Evolutionary conservation across 2,113 vertebrate species (phyloP).

Genomic region (Proteles cristata): DNA sequence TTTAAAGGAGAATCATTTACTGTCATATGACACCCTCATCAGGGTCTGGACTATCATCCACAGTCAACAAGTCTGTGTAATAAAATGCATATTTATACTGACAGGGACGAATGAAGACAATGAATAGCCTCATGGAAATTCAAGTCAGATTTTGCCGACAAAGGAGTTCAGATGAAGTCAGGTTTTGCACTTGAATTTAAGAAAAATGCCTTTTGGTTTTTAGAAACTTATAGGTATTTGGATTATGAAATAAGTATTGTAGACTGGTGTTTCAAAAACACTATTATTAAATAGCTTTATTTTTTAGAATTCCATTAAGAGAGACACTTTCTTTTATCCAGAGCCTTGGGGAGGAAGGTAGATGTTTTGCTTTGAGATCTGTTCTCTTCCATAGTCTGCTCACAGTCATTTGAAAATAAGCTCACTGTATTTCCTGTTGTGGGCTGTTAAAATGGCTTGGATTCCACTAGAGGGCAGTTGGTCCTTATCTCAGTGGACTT

Average conservation of each 20-base stretch:
- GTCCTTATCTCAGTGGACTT: slow-evolving; percentile 63
- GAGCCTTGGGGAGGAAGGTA: background rate
- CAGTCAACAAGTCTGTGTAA: background rate
- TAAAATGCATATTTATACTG: background rate
- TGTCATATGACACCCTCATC: background rate
- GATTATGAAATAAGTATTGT: background rate
- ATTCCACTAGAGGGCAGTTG: slow-evolving; percentile 80
- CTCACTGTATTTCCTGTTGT: background rate
- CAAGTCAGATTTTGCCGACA: background rate
- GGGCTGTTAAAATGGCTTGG: slow-evolving; percentile 43
- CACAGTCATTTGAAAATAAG: background rate
- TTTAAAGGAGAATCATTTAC: background rate
- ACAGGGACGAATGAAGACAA: background rate
- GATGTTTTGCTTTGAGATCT: background rate
- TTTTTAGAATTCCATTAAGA: background rate
- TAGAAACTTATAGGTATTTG: background rate
- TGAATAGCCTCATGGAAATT: background rate
- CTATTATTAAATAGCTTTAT: background rate
- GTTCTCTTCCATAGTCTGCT: background rate
- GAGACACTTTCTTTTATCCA: background rate
- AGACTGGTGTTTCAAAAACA: background rate
- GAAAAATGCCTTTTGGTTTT: background rate
- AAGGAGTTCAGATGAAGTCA: background rate
- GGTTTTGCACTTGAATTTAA: background rate
- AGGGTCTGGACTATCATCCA: background rate